Conservation (phyloP, 2,888 invertebrate species). For the Hedya salicella region DNA sequence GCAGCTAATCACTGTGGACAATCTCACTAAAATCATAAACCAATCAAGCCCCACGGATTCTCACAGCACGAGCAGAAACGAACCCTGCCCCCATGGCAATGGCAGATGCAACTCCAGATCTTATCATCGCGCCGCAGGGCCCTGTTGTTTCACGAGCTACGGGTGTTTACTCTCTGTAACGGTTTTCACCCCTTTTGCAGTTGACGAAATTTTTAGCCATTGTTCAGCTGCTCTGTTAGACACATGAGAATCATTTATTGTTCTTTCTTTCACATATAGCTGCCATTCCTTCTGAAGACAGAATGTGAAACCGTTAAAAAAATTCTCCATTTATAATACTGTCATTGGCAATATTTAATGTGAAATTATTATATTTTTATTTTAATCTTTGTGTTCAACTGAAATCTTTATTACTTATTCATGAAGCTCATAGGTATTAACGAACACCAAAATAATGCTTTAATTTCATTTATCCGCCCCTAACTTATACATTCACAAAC, state of each 20-base stretch:
- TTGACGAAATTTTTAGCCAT: conserved; percentile 41
- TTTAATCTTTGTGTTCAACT: neutral
- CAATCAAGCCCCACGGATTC: conserved; percentile 69
- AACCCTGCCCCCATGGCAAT: conserved; percentile 67
- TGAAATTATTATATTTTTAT: neutral
- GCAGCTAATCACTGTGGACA: conserved; percentile 37
- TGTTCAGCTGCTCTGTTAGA: conserved; percentile 40
- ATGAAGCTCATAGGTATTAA: conserved; percentile 23
- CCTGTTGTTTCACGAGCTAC: conserved; percentile 69
- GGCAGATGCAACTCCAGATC: conserved; percentile 80
- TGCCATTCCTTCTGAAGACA: neutral
- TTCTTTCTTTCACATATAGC: conserved; percentile 4
- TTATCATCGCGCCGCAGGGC: conserved; percentile 77
- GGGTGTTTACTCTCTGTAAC: conserved; percentile 74
- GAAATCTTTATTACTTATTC: conserved; percentile 19
- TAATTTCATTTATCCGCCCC: conserved; percentile 49
- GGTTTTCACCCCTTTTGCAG: conserved; percentile 65
- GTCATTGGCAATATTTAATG: neutral
- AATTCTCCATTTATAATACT: neutral
- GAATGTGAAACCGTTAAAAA: neutral
- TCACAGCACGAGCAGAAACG: conserved; percentile 79
- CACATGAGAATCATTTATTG: conserved; percentile 24
- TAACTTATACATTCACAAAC: conserved; percentile 58
- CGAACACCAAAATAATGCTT: conserved; percentile 44
- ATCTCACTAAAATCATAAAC: conserved; percentile 73